A percentile compares a stretch with the other conserved stretches of the same genome.
Conservation (phyloP, 2,113 vertebrate species). For the Falcunculus frontatus region DNA sequence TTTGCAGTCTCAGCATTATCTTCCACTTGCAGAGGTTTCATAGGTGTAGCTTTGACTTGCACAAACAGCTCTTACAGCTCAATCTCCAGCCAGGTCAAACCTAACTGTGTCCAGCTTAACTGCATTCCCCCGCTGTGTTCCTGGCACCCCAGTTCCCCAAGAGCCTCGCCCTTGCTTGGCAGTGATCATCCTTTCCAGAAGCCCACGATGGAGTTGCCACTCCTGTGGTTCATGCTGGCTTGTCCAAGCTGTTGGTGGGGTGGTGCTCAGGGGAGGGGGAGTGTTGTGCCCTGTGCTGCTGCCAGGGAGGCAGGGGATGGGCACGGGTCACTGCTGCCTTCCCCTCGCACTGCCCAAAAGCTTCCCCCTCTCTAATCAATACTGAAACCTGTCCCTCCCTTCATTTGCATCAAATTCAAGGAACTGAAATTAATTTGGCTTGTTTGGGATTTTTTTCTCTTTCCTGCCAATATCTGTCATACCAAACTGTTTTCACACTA, state of each 20-base stretch:
- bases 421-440: background rate
- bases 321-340: background rate
- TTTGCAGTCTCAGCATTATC: background rate
- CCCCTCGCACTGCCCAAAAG: background rate
- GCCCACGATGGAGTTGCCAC: fast-evolving
- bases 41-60: background rate
- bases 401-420: background rate
- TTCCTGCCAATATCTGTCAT: background rate
- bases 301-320: background rate
- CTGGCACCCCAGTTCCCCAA: background rate
- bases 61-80: background rate
- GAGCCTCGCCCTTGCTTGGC: background rate
- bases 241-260: background rate
- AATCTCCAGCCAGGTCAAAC: background rate
- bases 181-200: background rate
- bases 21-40: background rate
- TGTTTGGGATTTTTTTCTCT: background rate
- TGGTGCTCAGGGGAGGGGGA: background rate
- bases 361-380: background rate
- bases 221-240: fast-evolving
- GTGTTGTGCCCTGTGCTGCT: fast-evolving
- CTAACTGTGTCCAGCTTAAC: background rate
- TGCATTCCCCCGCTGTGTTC: fast-evolving
- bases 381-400: background rate
- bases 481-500: background rate